Base-by-base conservation (phyloP, 2,113 vertebrate species). In the Alosa alosa region DNA sequence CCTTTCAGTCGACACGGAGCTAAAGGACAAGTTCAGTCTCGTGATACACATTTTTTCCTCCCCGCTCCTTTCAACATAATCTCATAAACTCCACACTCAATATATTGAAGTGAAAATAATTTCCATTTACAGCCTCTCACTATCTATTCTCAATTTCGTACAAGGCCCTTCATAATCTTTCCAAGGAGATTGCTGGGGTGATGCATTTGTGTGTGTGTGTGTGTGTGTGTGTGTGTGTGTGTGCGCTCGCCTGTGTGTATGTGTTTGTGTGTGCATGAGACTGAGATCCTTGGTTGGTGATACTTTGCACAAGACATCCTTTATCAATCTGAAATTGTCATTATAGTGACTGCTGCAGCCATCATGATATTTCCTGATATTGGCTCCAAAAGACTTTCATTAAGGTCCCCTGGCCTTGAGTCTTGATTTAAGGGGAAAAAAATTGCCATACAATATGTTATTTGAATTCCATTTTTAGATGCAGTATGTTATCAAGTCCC, bases 1-100 rank as follows among this genome's bases (percentile, higher is more conserved):
- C 89, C 88, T 88, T 84, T 86, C 81, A 57, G 87, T 91, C 90
- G 64, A 82, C 88, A 82, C 78, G 87, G 90, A 91, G 90, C 92
- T 90, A 91, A 93, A 93, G 90, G 86, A 89, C 89, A 93, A 90
- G 64, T 0, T 82, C 31, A 17, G 72, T 78, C 72, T 41, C 85
- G 84, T 87, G 84, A 82, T 52, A 82, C 22, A 81, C 78, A 84
- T 82, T 86, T 17, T 36, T 78, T 78, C 60, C 72, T 78, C 72
- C 10, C 31, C 2, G 55, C 55, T 36, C 25, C 72, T 39, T 87
- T 86, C 82, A 87, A 46, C 82, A 84, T 52, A 82, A 85, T 68
- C 50, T 81, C 50, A 88, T 88, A 88, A 86, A 86, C 82, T 1
- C 10, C 81, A 60, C 39, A 78, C 45, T 78, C 22, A 15, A 18